Conservation (phyloP, 2,888 invertebrate species). For the Deilephila porcellus region DNA sequence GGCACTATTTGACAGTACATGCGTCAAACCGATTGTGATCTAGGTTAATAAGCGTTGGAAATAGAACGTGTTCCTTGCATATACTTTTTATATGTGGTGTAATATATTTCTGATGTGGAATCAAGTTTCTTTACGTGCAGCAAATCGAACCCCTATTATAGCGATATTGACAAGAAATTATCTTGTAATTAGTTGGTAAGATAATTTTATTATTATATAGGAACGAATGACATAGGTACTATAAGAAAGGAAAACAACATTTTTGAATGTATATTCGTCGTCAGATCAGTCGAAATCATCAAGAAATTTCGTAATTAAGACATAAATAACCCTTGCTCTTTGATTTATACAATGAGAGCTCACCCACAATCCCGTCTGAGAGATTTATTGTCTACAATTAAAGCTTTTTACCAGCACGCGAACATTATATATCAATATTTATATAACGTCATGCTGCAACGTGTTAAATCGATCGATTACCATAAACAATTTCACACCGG, state of each 20-base stretch:
- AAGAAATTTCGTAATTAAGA: conserved; percentile 6
- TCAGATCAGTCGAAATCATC: neutral
- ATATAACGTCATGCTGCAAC: conserved; percentile 25
- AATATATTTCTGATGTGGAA: no score
- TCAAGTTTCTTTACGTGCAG: no score
- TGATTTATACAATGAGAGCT: neutral
- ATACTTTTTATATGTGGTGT: neutral
- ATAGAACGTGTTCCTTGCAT: neutral
- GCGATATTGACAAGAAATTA: no score
- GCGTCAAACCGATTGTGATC: conserved; percentile 9
- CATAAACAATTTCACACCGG: conserved; percentile 60
- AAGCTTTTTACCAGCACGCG: neutral
- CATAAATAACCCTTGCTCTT: neutral
- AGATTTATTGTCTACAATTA: conserved; percentile 21
- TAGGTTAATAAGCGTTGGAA: neutral
- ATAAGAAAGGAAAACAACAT: neutral
- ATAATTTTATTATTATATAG: no score
- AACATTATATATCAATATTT: conserved; percentile 20
- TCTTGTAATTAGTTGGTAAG: no score
- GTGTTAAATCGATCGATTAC: conserved; percentile 44
- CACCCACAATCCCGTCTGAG: neutral
- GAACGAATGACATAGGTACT: no score
- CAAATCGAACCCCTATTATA: no score
- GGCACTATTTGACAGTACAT: neutral
- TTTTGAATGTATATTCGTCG: neutral